Conservation (phyloP, 92 coral and sea anemone species). For the Meandrina meandrites region DNA sequence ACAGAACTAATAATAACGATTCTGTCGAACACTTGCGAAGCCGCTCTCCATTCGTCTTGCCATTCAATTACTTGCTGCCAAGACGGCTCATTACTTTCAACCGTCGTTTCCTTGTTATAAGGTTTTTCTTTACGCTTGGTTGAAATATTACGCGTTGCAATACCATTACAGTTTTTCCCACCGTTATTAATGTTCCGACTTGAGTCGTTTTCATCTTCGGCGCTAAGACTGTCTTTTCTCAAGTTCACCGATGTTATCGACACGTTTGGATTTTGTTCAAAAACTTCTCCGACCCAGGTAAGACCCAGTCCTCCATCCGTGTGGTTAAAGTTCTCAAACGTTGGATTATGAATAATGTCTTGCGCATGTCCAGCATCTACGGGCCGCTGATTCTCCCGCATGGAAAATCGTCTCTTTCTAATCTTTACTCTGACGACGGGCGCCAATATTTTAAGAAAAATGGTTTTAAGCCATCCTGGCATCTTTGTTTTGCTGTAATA, state of each 20-base stretch:
- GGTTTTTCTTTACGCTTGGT: not conserved
- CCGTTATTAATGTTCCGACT: not conserved
- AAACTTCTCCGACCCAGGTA: slow-evolving; percentile 27
- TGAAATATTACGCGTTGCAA: not conserved
- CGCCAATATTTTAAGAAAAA: slow-evolving; percentile 64
- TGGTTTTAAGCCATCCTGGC: slow-evolving; percentile 69
- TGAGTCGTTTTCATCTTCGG: not conserved
- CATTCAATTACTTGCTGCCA: slow-evolving; percentile 37
- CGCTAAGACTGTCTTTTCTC: slow-evolving; percentile 14
- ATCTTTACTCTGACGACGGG: slow-evolving; percentile 46
- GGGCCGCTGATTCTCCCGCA: slow-evolving; percentile 1
- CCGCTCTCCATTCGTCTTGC: slow-evolving; percentile 82
- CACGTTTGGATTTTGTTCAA: slow-evolving; percentile 27
- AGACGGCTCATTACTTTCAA: slow-evolving; percentile 31
- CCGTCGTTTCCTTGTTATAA: not conserved
- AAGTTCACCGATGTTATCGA: slow-evolving; percentile 19
- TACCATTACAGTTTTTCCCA: slow-evolving; percentile 11
- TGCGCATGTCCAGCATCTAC: slow-evolving; percentile 25
- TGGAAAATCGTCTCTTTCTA: slow-evolving; percentile 14
- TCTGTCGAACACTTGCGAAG: slow-evolving; percentile 80
- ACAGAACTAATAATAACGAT: slow-evolving; percentile 52
- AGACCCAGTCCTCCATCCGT: slow-evolving; percentile 17
- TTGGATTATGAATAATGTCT: slow-evolving; percentile 32
- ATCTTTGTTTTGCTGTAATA: slow-evolving; percentile 79
- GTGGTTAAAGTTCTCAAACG: slow-evolving; percentile 33